These are phyloP conservation scores for Anas acuta DNA, from an alignment of 2,797 vertebrate species.

Conservation along the genomic window DNA sequence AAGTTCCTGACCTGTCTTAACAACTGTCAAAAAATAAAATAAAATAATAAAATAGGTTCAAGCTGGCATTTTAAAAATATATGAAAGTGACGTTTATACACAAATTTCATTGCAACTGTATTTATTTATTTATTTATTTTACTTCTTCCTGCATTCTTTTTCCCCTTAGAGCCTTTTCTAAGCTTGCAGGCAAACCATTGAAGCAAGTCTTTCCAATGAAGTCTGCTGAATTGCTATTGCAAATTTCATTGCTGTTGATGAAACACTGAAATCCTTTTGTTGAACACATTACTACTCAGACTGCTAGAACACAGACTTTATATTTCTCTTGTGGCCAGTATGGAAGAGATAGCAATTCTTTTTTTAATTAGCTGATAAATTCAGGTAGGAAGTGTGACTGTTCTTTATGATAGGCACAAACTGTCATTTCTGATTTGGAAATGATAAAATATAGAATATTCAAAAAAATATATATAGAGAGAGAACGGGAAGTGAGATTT, in stretches of 20 bases:
- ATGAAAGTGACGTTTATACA: not conserved
- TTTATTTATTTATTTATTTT: not conserved
- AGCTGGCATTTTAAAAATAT: not conserved
- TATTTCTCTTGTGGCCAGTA: not conserved
- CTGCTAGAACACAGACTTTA: not conserved
- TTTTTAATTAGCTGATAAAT: not conserved
- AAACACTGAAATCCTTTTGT: not conserved
- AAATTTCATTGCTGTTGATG: not conserved
- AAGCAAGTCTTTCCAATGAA: conserved; percentile 4
- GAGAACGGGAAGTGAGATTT: not conserved
- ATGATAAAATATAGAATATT: not conserved
- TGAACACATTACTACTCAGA: not conserved
- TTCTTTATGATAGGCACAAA: not conserved
- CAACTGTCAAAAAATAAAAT: not conserved
- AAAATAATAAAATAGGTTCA: not conserved
- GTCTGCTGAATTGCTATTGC: not conserved
- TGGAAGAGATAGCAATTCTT: not conserved
- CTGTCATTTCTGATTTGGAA: not conserved
- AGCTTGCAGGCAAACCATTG: not conserved
- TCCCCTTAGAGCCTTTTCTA: not conserved
- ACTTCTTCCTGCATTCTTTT: not conserved
- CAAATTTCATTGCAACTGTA: not conserved
- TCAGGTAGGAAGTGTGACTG: not conserved
- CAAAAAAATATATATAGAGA: accelerated
- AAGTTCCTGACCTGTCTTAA: not conserved